Percentiles rank a stretch among this genome's conserved stretches.
Conservation (phyloP, 2,797 vertebrate genomes). For the Sibirionetta formosa region DNA sequence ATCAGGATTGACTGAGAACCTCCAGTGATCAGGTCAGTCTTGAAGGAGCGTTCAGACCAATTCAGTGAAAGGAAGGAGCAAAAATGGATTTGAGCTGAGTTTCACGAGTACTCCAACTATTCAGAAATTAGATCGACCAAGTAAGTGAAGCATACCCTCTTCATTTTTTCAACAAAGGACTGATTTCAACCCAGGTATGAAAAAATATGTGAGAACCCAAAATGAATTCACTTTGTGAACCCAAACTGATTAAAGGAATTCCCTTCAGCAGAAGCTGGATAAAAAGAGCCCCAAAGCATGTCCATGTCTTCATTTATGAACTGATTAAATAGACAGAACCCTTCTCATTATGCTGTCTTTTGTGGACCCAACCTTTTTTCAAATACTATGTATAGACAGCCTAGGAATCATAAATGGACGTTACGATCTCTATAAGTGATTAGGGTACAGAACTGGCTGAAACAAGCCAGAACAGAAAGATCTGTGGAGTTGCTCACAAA, state of each 20-base stretch:
- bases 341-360: not conserved
- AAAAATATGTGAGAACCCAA: not conserved
- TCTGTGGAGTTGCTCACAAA: not conserved
- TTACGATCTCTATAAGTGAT: not conserved
- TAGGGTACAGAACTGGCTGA: not conserved
- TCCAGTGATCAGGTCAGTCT: not conserved
- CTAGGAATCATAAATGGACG: not conserved
- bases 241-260: not conserved
- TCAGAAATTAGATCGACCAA: not conserved
- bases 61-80: not conserved
- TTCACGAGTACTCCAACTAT: not conserved
- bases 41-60: not conserved
- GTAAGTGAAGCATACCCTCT: not conserved
- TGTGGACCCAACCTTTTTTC: not conserved
- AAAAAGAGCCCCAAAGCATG: not conserved
- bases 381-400: accelerated
- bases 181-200: not conserved
- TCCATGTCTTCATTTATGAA: not conserved
- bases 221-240: not conserved
- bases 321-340: not conserved
- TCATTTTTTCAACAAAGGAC: not conserved
- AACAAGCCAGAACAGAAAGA: not conserved
- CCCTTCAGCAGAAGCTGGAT: not conserved
- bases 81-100: not conserved
- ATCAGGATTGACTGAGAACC: not conserved